Conservation (phyloP, 2,113 vertebrate genomes). For the Hypocryptadius cinnamomeus region DNA sequence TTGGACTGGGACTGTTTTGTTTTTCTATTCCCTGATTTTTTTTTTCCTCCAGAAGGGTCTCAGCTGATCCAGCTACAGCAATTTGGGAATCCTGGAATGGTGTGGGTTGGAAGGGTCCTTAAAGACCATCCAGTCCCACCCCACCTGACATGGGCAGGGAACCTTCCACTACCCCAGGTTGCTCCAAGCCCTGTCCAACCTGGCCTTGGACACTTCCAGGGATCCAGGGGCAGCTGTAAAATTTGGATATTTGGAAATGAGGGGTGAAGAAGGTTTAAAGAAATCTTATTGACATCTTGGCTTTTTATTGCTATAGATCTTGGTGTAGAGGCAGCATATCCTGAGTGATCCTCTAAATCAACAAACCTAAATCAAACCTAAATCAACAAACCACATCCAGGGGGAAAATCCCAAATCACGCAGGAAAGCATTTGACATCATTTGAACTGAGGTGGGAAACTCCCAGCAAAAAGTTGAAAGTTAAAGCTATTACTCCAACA, state of each 20-base stretch:
- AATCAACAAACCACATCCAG: neutral
- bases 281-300: neutral
- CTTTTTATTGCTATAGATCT: neutral
- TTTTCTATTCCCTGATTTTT: neutral
- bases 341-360: neutral
- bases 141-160: neutral
- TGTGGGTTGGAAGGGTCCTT: neutral
- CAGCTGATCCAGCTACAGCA: neutral
- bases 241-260: neutral
- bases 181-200: neutral
- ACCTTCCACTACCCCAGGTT: neutral
- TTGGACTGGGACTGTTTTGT: neutral
- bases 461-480: neutral
- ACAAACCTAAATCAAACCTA: neutral
- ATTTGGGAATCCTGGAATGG: neutral
- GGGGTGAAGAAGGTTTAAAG: neutral
- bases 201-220: neutral
- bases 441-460: neutral
- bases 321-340: neutral
- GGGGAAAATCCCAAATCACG: neutral
- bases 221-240: neutral
- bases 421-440: neutral
- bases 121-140: neutral
- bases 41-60: neutral
- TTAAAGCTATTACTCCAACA: neutral